Percentiles rank a stretch among this genome's conserved stretches.
Conservation (phyloP, 2,888 invertebrate species). For the Saturnia pavonia region DNA sequence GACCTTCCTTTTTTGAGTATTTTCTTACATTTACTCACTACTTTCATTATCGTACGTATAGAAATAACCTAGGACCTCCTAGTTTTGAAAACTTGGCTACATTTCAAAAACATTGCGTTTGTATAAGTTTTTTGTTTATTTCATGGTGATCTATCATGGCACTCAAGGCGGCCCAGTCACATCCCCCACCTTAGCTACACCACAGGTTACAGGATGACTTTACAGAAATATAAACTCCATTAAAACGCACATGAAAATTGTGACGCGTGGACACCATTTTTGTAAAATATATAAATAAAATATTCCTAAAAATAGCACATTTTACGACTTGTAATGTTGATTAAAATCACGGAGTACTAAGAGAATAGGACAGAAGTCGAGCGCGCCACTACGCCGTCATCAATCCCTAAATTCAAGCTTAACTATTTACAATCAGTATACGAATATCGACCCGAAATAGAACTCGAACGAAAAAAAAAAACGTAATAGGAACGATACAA, state of each 20-base stretch:
- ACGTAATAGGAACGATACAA: constrained; percentile 82
- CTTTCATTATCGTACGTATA: no score
- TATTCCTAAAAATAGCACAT: not conserved
- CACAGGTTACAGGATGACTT: not conserved
- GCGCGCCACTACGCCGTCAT: constrained; percentile 47
- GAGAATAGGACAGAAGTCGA: constrained; percentile 17
- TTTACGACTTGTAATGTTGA: not conserved
- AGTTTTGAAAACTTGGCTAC: no score
- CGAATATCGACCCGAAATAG: constrained; percentile 76
- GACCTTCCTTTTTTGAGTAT: no score
- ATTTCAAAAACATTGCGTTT: no score
- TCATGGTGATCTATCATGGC: no score
- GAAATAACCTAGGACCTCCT: no score
- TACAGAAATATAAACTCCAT: not conserved
- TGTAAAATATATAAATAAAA: not conserved
- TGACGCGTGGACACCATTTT: not conserved
- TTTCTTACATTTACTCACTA: no score
- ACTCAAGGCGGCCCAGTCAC: no score
- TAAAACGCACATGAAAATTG: not conserved
- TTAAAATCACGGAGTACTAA: not conserved
- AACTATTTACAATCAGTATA: constrained; percentile 78
- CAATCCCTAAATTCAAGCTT: constrained; percentile 69
- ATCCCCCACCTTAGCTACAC: no score
- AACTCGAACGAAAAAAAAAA: constrained; percentile 70
- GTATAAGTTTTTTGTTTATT: no score